phyloP scores from a whole-genome alignment of 2,113 vertebrate genomes.

The Chascanopsetta lugubris region DNA sequence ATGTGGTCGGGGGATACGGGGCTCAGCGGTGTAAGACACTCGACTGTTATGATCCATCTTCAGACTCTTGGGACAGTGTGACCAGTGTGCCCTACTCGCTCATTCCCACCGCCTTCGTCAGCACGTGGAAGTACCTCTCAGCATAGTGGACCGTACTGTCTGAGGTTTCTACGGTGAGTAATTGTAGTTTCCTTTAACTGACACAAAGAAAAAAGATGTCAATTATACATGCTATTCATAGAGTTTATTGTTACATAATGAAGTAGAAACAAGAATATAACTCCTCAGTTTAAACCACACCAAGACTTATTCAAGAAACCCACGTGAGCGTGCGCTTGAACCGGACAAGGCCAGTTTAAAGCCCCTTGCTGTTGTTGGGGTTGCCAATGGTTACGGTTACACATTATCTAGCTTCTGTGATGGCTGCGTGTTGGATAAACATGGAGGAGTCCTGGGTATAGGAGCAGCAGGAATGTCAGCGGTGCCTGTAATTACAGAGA shows the following conservation, averaged over 20 bases:
- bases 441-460: constrained; percentile 58
- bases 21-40: constrained; percentile 86
- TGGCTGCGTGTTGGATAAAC: constrained; percentile 75
- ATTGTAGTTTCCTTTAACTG: constrained; percentile 35
- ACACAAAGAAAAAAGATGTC: constrained; percentile 32
- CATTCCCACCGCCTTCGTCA: constrained; percentile 88
- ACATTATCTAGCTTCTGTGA: constrained; percentile 64
- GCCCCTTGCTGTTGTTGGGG: constrained; percentile 55
- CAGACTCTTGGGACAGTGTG: constrained; percentile 86
- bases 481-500: constrained; percentile 74
- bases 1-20: constrained; percentile 87
- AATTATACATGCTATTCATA: constrained; percentile 24
- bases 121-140: constrained; percentile 88
- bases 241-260: constrained; percentile 9
- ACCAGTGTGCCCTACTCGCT: constrained; percentile 87
- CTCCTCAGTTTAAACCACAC: neutral
- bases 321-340: constrained; percentile 28
- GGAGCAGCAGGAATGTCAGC: constrained; percentile 74
- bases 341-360: constrained; percentile 43
- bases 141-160: constrained; percentile 64
- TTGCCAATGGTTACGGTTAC: constrained; percentile 74
- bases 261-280: neutral
- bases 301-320: constrained; percentile 1
- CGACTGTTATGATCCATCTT: constrained; percentile 87
- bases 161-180: constrained; percentile 69